phyloP scores from a whole-genome alignment of 2,797 vertebrate genomes.

The Sebastolobus alascanus region DNA sequence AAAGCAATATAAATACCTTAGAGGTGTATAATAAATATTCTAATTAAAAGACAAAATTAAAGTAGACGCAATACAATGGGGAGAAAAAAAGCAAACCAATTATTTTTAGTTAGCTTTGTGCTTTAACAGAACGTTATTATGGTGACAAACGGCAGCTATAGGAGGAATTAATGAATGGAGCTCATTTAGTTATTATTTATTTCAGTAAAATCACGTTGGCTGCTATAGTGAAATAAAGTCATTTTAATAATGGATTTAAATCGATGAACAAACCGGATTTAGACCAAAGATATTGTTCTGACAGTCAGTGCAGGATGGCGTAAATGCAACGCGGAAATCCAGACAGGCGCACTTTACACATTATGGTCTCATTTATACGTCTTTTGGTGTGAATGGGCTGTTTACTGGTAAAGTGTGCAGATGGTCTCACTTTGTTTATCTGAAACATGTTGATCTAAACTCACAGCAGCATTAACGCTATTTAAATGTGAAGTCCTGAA shows the following conservation, averaged over 20 bases:
- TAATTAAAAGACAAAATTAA: background rate
- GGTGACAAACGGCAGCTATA: background rate
- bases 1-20: background rate
- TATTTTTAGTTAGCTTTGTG: too few relatives aligned
- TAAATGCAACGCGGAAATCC: too few relatives aligned
- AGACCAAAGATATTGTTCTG: background rate
- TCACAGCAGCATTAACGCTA: background rate
- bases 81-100: background rate
- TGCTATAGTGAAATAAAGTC: background rate
- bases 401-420: too few relatives aligned
- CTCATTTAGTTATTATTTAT: too few relatives aligned
- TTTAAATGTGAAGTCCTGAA: too few relatives aligned
- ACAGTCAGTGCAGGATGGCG: too few relatives aligned
- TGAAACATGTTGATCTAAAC: background rate
- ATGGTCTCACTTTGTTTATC: background rate
- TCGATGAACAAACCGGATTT: background rate
- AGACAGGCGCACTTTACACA: too few relatives aligned
- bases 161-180: background rate
- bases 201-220: background rate
- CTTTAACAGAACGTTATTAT: background rate
- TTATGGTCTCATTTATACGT: background rate
- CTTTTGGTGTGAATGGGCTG: too few relatives aligned
- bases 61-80: background rate
- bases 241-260: background rate
- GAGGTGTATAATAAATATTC: conserved; percentile 13